Evolutionary conservation across 2,113 vertebrate genomes (phyloP), one percentile per base, ranked within the genome.

Genomic region (Emydura subglobosa): DNA sequence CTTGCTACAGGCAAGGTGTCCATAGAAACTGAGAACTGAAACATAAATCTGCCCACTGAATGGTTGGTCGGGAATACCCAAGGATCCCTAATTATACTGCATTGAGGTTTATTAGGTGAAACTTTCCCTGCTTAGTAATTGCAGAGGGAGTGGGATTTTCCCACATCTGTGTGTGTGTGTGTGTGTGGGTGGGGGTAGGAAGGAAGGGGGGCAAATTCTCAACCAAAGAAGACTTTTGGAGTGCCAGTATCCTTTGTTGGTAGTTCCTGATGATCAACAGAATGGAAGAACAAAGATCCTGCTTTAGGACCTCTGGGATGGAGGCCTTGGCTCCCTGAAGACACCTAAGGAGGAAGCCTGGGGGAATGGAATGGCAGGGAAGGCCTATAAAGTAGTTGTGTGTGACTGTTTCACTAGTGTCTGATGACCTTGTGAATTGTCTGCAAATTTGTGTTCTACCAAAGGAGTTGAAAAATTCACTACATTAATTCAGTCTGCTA

Each of bases 11-110:
- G 44, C 54, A 34, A 0, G 1, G 29, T 13, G 4, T 16, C 17
- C 61, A 29, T 21, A 65, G 16, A 51, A 74, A 61, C 4, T 51
- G 86, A 85, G 42, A 39, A 72, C 25, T 47, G 34, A n/a, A 9
- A 42, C 21, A 13, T 14, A 27, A 21, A 19, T 5, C 22, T 42
- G 87, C 6, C 5, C n/a, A 0, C 34, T 53, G 6, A 19, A 14
- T 0, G 12, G 3, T 10, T n/a, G 81, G 25, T 81, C 4, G 19
- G 22, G 10, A 81, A 19, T 2, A 13, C 14, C 76, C 16, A 4
- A 27, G 39, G 24, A 10, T 10, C 39, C 4, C 72, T 50, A 50
- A 13, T 29, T 34, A 31, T 50, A 34, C 5, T 5, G 11, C 21
- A 74, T 3, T 65, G 61, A 34, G 5, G n/a, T 10, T 39, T 39